These are phyloP conservation scores for Poeciliopsis presidionis DNA, from an alignment of 2,797 vertebrate genomes.

Conservation along the genomic window DNA sequence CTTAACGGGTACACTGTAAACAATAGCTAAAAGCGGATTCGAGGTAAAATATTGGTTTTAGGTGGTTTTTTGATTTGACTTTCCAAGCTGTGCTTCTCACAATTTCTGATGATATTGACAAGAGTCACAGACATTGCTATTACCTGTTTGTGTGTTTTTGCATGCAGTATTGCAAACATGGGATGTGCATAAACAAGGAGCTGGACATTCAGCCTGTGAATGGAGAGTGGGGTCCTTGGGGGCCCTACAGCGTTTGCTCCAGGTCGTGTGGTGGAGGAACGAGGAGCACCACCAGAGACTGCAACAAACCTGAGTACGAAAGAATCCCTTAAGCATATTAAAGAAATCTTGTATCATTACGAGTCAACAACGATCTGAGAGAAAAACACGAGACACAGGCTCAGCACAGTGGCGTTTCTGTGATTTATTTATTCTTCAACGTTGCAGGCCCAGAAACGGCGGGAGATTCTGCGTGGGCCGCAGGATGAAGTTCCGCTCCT, in stretches of 20 bases:
- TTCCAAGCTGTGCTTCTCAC: conserved; percentile 41
- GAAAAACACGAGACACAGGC: neutral
- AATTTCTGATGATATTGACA: conserved; percentile 44
- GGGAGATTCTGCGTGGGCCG: conserved; percentile 95
- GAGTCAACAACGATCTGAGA: neutral
- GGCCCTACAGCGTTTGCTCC: conserved; percentile 90
- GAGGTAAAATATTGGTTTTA: neutral
- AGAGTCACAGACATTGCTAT: conserved; percentile 9
- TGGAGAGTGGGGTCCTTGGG: conserved; percentile 96
- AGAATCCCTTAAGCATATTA: conserved; percentile 33
- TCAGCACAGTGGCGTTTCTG: neutral
- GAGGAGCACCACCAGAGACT: conserved; percentile 88
- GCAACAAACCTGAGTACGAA: conserved; percentile 94
- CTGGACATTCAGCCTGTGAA: conserved; percentile 87
- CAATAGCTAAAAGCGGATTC: neutral
- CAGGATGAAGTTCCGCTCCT: conserved; percentile 97
- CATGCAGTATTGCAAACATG: conserved; percentile 90
- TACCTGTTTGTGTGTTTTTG: conserved; percentile 45
- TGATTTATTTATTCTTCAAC: neutral
- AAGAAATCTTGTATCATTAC: neutral
- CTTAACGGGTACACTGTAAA: conserved; percentile 28
- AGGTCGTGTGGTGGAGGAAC: conserved; percentile 96
- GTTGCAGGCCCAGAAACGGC: conserved; percentile 89
- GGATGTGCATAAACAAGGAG: conserved; percentile 92
- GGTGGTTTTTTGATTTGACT: conserved; percentile 8